phyloP scores from a whole-genome alignment of 2,888 invertebrate species.

The Desoria tigrina region DNA sequence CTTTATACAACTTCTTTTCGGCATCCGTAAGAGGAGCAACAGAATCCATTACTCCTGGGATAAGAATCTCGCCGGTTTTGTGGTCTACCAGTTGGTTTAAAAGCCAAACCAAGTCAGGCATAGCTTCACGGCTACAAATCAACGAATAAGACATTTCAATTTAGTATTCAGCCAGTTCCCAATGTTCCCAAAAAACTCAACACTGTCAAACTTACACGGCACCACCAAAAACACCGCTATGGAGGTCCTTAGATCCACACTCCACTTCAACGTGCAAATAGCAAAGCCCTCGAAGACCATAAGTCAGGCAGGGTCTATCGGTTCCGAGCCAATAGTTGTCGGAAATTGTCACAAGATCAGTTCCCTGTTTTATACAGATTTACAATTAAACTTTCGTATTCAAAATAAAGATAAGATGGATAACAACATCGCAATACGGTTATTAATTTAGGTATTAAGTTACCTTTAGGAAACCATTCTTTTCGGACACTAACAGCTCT shows the following conservation, averaged over 20 bases:
- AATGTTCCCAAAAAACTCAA: constrained; percentile 7
- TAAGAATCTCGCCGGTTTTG: constrained; percentile 80
- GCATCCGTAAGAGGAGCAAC: constrained; percentile 72
- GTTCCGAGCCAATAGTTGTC: constrained; percentile 99
- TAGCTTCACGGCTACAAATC: constrained; percentile 56
- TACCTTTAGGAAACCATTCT: constrained; percentile 70
- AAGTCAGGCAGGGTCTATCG: constrained; percentile 94
- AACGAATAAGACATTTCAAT: not conserved
- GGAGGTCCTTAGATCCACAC: constrained; percentile 88
- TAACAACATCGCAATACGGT: not conserved
- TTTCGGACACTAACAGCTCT: constrained; percentile 70
- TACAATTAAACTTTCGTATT: too few relatives aligned
- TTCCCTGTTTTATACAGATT: too few relatives aligned
- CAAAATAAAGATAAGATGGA: constrained; percentile 68
- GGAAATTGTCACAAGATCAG: constrained; percentile 14
- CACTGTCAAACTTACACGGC: constrained; percentile 65
- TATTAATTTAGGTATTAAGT: too few relatives aligned
- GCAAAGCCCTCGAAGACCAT: constrained; percentile 89
- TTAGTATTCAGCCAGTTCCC: not conserved
- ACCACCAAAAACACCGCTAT: constrained; percentile 95
- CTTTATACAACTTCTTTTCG: constrained; percentile 73
- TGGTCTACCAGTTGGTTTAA: constrained; percentile 81
- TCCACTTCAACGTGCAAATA: constrained; percentile 87
- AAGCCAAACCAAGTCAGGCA: constrained; percentile 86
- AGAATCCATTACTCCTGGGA: constrained; percentile 70